A percentile compares a stretch with the other conserved stretches of the same genome.
phyloP scores from a whole-genome alignment of 2,888 invertebrate species.

The Anthophora plumipes region DNA sequence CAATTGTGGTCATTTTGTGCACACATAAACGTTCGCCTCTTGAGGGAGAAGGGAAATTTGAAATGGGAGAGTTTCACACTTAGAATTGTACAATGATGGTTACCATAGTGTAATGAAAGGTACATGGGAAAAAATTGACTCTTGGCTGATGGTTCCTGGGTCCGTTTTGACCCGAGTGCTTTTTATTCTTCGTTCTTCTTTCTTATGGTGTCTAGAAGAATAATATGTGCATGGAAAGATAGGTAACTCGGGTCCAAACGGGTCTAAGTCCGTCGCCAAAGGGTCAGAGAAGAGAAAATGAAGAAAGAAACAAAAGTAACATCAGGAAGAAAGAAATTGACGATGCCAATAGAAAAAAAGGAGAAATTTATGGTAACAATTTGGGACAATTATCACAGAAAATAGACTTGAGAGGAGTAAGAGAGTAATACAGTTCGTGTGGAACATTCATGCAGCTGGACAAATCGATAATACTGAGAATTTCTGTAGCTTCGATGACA shows the following conservation, averaged over 20 bases:
- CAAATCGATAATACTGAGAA: conserved; percentile 31
- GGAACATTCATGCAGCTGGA: conserved; percentile 54
- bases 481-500: conserved; percentile 5
- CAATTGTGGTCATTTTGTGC: background rate
- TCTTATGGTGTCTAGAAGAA: too few species aligned
- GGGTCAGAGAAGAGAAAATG: too few species aligned
- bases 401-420: conserved; percentile 16
- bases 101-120: background rate
- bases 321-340: background rate
- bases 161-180: too few species aligned
- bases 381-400: conserved; percentile 11
- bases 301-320: background rate
- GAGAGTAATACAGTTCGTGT: conserved; percentile 34
- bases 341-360: conserved; percentile 15
- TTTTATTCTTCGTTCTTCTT: too few species aligned
- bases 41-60: background rate
- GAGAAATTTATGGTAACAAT: conserved; percentile 16
- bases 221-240: too few species aligned
- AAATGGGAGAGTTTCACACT: conserved; percentile 21
- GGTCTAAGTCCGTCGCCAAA: too few species aligned
- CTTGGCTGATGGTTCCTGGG: too few species aligned
- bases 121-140: conserved; percentile 1
- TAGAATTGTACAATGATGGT: conserved; percentile 23
- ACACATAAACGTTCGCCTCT: background rate
- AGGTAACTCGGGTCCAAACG: too few species aligned